Evolutionary conservation across 1,140 invertebrate species (phyloP).

Genomic region (Gryon sp.): DNA sequence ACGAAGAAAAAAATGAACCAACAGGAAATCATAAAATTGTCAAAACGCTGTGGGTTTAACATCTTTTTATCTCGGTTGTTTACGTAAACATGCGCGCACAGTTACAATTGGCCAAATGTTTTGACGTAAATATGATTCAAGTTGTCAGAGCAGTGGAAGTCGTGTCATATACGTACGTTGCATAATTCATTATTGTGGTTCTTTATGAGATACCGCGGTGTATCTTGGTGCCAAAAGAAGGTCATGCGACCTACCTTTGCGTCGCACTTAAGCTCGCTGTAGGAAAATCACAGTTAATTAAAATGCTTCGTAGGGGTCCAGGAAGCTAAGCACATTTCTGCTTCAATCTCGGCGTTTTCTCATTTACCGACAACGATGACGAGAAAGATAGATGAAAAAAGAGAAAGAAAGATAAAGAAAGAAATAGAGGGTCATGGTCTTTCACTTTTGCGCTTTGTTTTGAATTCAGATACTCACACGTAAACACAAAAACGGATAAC

Average conservation of each 20-base stretch:
- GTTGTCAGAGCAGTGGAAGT: conserved; percentile 23
- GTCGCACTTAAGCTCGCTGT: conserved; percentile 17
- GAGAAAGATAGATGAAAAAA: no score
- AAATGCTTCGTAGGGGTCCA: conserved; percentile 50
- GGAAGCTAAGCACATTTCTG: conserved; percentile 40
- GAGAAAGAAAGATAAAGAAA: no score
- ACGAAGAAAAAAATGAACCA: background rate
- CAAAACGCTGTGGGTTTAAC: no score
- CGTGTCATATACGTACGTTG: conserved; percentile 48
- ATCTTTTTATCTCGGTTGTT: no score
- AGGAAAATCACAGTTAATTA: conserved; percentile 57
- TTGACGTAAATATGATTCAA: conserved; percentile 29
- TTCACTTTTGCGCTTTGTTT: conserved; percentile 36
- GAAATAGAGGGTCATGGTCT: conserved; percentile 36
- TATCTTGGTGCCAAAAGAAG: conserved; percentile 47
- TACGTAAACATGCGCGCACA: conserved; percentile 18
- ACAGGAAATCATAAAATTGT: no score
- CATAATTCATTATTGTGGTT: conserved; percentile 62
- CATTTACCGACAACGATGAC: conserved; percentile 5
- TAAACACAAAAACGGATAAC: conserved; percentile 15
- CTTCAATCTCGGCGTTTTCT: conserved; percentile 18
- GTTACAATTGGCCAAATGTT: conserved; percentile 18
- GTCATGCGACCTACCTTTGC: conserved; percentile 43
- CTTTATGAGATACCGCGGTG: conserved; percentile 37
- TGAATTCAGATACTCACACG: conserved; percentile 15